These are phyloP conservation scores for Scrobipalpa atriplicella DNA, from an alignment of 2,888 invertebrate species.

Conservation along the genomic window DNA sequence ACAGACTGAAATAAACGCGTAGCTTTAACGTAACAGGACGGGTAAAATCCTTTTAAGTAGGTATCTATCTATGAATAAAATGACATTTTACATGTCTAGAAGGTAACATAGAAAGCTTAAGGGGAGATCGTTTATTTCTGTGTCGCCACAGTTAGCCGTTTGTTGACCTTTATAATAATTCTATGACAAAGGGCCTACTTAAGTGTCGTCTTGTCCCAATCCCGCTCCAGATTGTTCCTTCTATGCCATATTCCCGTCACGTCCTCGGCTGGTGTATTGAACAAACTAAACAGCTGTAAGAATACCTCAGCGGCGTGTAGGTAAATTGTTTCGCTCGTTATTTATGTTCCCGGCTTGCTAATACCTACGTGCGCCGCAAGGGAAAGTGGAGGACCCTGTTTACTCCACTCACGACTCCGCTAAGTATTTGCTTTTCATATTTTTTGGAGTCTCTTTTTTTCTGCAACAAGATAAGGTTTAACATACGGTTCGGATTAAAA, in stretches of 20 bases:
- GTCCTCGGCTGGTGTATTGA: conserved; percentile 71
- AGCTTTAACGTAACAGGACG: conserved; percentile 42
- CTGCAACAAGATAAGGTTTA: background rate
- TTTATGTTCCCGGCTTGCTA: conserved; percentile 78
- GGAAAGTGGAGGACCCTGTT: conserved; percentile 52
- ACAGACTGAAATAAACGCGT: background rate
- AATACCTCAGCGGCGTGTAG: conserved; percentile 75
- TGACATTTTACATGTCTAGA: no score
- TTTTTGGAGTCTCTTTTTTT: background rate
- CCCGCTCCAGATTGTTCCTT: conserved; percentile 38
- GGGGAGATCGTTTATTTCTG: no score
- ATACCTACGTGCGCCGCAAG: conserved; percentile 76
- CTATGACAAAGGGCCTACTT: background rate
- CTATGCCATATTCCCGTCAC: conserved; percentile 68
- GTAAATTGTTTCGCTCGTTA: conserved; percentile 79
- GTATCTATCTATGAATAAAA: no score
- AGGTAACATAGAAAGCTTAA: no score
- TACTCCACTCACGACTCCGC: conserved; percentile 30
- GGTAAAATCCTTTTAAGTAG: no score
- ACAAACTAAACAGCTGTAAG: conserved; percentile 80
- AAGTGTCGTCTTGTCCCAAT: conserved; percentile 65
- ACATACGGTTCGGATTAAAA: no score
- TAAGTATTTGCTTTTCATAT: conserved; percentile 5
- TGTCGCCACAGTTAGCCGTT: no score
- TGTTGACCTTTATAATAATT: background rate